Evolutionary conservation across 2,113 vertebrate species (phyloP).

Genomic region (Antigone vipio): DNA sequence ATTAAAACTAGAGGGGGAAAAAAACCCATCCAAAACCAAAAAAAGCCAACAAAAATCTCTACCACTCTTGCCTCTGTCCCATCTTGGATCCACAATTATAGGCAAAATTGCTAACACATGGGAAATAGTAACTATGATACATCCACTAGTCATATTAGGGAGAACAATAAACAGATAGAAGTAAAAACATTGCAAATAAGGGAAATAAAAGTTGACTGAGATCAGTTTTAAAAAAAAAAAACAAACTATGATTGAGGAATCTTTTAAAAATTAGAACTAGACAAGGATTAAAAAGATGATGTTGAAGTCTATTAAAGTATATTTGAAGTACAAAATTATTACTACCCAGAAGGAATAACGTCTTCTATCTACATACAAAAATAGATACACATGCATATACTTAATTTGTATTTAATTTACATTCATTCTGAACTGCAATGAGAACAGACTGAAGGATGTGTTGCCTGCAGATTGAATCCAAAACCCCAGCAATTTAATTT

Average conservation of each 20-base stretch:
- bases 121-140: neutral
- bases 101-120: neutral
- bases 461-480: neutral
- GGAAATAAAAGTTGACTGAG: neutral
- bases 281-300: neutral
- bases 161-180: constrained; percentile 4
- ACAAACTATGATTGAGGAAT: neutral
- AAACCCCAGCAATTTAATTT: neutral
- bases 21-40: neutral
- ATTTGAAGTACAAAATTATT: neutral
- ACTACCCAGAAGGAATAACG: neutral
- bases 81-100: neutral
- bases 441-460: constrained; percentile 30
- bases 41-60: neutral
- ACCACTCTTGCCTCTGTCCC: neutral
- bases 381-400: neutral
- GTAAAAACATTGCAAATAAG: neutral
- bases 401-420: constrained; percentile 27
- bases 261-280: neutral
- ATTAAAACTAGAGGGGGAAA: neutral
- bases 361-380: neutral
- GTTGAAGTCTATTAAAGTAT: neutral
- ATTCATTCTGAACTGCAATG: neutral
- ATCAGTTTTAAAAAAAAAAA: neutral
- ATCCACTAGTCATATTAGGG: neutral